These are phyloP conservation scores for Molothrus aeneus DNA, from an alignment of 2,797 vertebrate genomes.

Conservation along the genomic window DNA sequence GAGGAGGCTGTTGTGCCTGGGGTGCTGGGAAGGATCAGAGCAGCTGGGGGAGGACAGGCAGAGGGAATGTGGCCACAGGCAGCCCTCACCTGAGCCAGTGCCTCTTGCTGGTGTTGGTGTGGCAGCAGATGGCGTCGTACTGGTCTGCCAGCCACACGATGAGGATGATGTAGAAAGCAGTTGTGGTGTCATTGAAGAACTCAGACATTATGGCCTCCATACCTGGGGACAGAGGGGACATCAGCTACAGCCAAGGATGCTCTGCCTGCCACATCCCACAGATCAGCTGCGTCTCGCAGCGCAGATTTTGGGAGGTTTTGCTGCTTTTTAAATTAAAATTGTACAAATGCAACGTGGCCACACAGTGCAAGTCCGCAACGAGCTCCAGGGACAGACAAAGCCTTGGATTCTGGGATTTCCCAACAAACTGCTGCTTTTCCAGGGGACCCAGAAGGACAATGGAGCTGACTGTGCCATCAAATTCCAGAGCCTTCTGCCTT, in stretches of 20 bases:
- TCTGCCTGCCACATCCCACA: fast-evolving
- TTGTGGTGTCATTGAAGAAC: conserved; percentile 98
- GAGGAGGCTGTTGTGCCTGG: fast-evolving
- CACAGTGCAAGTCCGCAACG: fast-evolving
- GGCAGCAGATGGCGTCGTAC: conserved; percentile 96
- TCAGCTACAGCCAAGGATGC: not conserved
- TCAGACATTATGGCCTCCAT: conserved; percentile 99
- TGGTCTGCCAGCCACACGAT: conserved; percentile 98
- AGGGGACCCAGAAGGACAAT: not conserved
- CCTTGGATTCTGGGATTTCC: not conserved
- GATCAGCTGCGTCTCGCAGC: fast-evolving
- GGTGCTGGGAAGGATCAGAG: not conserved
- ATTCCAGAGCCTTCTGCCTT: conserved; percentile 14
- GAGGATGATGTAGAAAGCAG: conserved; percentile 97
- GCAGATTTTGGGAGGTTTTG: not conserved
- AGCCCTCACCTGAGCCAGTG: conserved; percentile 91
- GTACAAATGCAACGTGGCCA: not conserved
- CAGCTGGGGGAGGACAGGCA: not conserved
- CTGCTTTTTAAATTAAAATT: not conserved
- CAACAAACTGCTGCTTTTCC: not conserved
- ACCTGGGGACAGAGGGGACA: conserved; percentile 71
- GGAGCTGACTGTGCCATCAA: not conserved
- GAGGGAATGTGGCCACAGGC: not conserved
- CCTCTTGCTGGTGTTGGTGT: conserved; percentile 96
- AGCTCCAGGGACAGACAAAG: not conserved